Evolutionary conservation across 2,113 vertebrate species (phyloP), one percentile per base, ranked within the genome.

Genomic region (Potamarius usumacintae): DNA sequence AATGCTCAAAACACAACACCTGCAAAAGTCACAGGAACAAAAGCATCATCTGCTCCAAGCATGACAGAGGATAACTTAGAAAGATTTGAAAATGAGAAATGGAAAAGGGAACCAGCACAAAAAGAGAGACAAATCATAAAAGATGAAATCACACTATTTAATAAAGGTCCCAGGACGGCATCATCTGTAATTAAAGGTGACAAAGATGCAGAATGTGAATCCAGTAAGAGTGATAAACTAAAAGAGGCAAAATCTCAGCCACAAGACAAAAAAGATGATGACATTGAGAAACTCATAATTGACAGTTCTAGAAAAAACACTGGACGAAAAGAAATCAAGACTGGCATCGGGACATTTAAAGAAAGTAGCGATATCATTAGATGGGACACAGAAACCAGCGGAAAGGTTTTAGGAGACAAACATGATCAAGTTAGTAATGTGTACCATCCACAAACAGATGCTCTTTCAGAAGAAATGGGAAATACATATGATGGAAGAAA

Each of bases 331-430:
- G 27, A 34, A 82, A n/a, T 42, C 87, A 93, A 71, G 85, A 90
- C 69, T 57, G 55, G 17, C 7, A 80, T 5, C 15, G 55, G 27
- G 15, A 4, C 27, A 11, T 34, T 34, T 53, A 82, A 48, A 60
- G 74, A 86, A 79, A 71, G 85, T 69, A 65, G 89, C 52, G 53
- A 67, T 90, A 82, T 88, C 87, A 34, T 65, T 88, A 58, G 84
- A 93, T 85, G 82, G 7, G 72, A 84, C 20, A 80, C 77, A 82
- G 76, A 89, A 91, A 86, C 27, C 83, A 79, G 84, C 25, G 22
- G 87, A 92, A 78, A 69, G 15, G 11, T 48, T 88, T 62, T 52
- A 42, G 18, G 42, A 65, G 85, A 14, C 11, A 84, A 83, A 80
- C 48, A 80, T 11, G 30, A 71, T 76, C 80, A 88, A 65, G 11